A percentile compares a stretch with the other conserved stretches of the same genome.
Evolutionary conservation across 1,140 invertebrate genomes (phyloP).

Genomic region (Microplitis demolitor): DNA sequence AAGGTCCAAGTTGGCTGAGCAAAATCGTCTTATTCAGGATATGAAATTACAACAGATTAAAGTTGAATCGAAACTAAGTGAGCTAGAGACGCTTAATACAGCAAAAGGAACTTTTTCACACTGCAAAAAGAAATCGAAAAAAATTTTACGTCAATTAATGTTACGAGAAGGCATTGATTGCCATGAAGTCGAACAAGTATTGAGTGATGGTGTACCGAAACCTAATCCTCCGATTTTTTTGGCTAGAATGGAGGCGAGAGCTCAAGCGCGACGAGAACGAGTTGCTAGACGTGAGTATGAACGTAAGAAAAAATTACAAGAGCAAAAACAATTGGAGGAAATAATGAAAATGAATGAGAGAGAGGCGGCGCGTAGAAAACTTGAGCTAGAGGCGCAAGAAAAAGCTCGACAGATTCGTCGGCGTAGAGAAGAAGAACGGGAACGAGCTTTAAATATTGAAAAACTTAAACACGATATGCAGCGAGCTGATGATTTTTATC

Average conservation of each 20-base stretch:
- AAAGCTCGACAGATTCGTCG: conserved; percentile 40
- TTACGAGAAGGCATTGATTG: conserved; percentile 34
- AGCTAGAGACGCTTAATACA: conserved; percentile 42
- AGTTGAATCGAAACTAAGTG: conserved; percentile 36
- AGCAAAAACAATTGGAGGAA: conserved; percentile 40
- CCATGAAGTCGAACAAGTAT: conserved; percentile 40
- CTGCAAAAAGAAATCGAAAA: conserved; percentile 45
- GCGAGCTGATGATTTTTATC: conserved; percentile 45
- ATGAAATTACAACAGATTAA: conserved; percentile 51
- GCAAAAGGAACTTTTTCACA: conserved; percentile 38
- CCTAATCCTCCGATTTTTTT: conserved; percentile 48
- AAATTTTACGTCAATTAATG: conserved; percentile 48
- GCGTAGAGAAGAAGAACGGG: conserved; percentile 45
- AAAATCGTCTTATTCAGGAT: conserved; percentile 53
- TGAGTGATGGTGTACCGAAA: conserved; percentile 16
- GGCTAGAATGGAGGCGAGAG: conserved; percentile 45
- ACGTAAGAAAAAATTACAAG: conserved; percentile 39
- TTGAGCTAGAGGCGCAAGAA: conserved; percentile 36
- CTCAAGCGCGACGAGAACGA: conserved; percentile 40
- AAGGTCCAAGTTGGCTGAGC: conserved; percentile 45
- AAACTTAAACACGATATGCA: conserved; percentile 36
- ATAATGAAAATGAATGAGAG: conserved; percentile 27
- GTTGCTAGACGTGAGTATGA: conserved; percentile 38
- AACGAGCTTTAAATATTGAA: conserved; percentile 41
- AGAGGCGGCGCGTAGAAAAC: conserved; percentile 38